A percentile compares a stretch with the other conserved stretches of the same genome.
phyloP scores from a whole-genome alignment of 64 coral and sea anemone genomes.

The Stylophora pistillata region DNA sequence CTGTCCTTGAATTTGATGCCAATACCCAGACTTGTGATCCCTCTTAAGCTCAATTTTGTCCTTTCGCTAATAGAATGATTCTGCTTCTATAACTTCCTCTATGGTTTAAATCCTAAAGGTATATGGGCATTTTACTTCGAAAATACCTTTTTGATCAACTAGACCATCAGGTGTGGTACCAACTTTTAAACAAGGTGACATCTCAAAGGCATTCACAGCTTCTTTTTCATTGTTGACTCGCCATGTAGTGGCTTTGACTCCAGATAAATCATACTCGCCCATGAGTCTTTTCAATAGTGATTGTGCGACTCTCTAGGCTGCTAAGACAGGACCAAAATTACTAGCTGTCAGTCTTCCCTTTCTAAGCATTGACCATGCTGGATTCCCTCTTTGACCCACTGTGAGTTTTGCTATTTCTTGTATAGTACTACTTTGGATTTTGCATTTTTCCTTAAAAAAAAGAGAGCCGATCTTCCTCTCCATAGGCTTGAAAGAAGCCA shows the following conservation, averaged over 20 bases:
- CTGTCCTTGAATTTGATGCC: no score
- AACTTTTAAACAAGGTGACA: neutral
- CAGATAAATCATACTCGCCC: neutral
- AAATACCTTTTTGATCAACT: constrained; percentile 9
- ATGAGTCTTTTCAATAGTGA: neutral
- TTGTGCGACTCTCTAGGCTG: neutral
- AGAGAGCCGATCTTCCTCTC: no score
- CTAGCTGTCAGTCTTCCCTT: neutral
- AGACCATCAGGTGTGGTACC: neutral
- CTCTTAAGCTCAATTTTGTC: no score
- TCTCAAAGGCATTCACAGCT: neutral
- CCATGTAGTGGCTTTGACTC: neutral
- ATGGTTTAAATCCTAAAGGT: constrained; percentile 8
- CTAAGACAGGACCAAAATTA: neutral
- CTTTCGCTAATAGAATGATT: neutral
- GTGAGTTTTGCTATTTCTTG: no score
- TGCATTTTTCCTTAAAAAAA: no score
- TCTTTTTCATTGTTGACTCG: constrained; percentile 4
- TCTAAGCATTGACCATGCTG: no score
- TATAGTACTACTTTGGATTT: no score
- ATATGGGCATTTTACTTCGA: constrained; percentile 28
- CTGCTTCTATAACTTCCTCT: neutral
- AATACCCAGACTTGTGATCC: no score
- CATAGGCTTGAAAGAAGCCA: no score
- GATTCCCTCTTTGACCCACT: no score